phyloP scores from a whole-genome alignment of 2,797 vertebrate genomes.

The Malacoctenus gilli region DNA sequence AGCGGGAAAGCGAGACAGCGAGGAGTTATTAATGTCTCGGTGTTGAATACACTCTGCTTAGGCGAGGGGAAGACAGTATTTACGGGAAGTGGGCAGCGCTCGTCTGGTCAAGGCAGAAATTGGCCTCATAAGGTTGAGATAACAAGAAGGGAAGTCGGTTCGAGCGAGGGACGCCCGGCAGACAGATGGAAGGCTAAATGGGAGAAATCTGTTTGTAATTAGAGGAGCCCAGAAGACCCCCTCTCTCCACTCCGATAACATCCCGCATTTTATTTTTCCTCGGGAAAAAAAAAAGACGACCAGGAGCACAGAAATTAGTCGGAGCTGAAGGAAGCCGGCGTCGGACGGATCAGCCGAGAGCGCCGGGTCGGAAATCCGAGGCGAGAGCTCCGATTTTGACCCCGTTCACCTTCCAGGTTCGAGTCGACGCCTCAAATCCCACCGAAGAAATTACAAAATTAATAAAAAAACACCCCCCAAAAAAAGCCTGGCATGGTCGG shows the following conservation, averaged over 20 bases:
- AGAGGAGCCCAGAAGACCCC: conserved; percentile 25
- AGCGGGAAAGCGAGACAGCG: conserved; percentile 35
- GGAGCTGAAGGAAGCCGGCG: conserved; percentile 4
- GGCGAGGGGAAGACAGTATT: conserved; percentile 36
- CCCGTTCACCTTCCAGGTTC: conserved; percentile 7
- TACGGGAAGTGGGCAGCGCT: conserved; percentile 39
- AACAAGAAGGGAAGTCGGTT: conserved; percentile 42
- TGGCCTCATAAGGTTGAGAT: conserved; percentile 51
- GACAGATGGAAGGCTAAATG: conserved; percentile 13
- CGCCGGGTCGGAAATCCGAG: conserved; percentile 14
- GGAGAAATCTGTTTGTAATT: conserved; percentile 31
- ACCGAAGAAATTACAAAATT: too few relatives aligned
- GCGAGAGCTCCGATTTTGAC: conserved; percentile 13
- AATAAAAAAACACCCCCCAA: conserved; percentile 13
- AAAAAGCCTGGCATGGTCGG: neutral
- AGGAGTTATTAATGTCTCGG: conserved; percentile 51
- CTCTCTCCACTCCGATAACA: conserved; percentile 17
- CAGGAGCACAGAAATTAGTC: neutral
- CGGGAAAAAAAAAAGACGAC: conserved; percentile 7
- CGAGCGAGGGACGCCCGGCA: conserved; percentile 23
- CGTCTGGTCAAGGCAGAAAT: conserved; percentile 49
- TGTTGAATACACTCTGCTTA: conserved; percentile 32
- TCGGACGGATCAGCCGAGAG: neutral
- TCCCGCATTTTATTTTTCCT: conserved; percentile 4
- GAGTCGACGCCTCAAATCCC: too few relatives aligned